A percentile compares a stretch with the other conserved stretches of the same genome.
These are phyloP conservation scores for Amphilophus citrinellus DNA, from an alignment of 2,113 vertebrate species.

Conservation along the genomic window DNA sequence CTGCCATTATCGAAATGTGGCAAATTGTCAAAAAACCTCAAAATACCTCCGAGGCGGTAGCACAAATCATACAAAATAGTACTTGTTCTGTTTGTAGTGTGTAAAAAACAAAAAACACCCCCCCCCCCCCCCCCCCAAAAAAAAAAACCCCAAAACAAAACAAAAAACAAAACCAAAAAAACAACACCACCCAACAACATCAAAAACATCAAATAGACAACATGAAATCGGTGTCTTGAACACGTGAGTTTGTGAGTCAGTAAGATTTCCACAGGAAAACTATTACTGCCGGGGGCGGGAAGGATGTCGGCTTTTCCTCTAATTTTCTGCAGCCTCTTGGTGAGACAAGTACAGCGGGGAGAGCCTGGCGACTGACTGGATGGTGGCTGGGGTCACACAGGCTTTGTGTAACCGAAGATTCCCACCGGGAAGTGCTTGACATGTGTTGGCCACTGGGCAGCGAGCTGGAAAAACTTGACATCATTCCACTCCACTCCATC, in stretches of 20 bases:
- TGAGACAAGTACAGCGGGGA: slow-evolving; percentile 65
- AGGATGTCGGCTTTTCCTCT: slow-evolving; percentile 35
- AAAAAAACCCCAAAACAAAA: slow-evolving; percentile 43
- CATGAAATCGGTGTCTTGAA: slow-evolving; percentile 65
- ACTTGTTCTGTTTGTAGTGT: slow-evolving; percentile 78
- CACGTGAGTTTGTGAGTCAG: slow-evolving; percentile 58
- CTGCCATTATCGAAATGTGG: slow-evolving; percentile 79
- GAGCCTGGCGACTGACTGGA: slow-evolving; percentile 37
- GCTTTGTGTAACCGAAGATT: slow-evolving; percentile 89
- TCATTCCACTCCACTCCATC: slow-evolving; percentile 93
- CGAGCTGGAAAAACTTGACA: slow-evolving; percentile 93
- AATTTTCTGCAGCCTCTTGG: slow-evolving; percentile 47
- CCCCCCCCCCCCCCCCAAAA: slow-evolving; percentile 26
- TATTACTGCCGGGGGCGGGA: slow-evolving; percentile 50
- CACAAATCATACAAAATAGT: slow-evolving; percentile 80
- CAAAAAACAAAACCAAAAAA: slow-evolving; percentile 1
- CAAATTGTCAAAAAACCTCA: slow-evolving; percentile 74
- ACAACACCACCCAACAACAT: slow-evolving; percentile 70
- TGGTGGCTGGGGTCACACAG: slow-evolving; percentile 66
- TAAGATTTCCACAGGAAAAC: slow-evolving; percentile 84
- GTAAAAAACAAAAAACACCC: slow-evolving; percentile 67
- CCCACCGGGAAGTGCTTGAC: slow-evolving; percentile 92
- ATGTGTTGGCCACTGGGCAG: slow-evolving; percentile 91
- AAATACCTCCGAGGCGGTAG: slow-evolving; percentile 68
- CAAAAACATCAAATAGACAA: slow-evolving; percentile 72